phyloP scores from a whole-genome alignment of 2,888 invertebrate species.

The Ichneumon xanthorius region DNA sequence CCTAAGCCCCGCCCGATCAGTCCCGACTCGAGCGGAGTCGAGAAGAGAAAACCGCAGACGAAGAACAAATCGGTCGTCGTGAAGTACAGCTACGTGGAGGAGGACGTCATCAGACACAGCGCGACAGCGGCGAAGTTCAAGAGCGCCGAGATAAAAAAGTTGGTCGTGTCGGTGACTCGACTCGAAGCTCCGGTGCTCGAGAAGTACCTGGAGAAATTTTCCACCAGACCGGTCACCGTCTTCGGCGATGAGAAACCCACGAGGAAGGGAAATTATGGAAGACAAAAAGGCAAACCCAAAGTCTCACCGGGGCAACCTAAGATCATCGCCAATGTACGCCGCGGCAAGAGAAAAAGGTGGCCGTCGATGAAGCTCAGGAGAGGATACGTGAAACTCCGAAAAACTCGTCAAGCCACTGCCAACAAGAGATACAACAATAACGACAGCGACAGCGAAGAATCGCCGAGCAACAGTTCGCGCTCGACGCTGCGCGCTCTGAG shows the following conservation, averaged over 20 bases:
- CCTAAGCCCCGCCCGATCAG: not conserved
- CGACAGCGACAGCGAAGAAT: not conserved
- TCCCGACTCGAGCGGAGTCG: not conserved
- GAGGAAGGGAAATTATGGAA: not conserved
- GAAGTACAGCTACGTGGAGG: conserved; percentile 48
- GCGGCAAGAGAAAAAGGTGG: not conserved
- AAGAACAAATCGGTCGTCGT: conserved; percentile 13
- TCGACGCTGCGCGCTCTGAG: not conserved
- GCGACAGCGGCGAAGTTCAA: conserved; percentile 17
- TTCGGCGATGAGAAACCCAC: not conserved
- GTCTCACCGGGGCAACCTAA: not conserved
- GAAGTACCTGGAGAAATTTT: conserved; percentile 41
- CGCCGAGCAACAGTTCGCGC: not conserved
- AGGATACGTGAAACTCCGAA: not conserved
- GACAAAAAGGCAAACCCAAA: not conserved
- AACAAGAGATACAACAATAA: not conserved
- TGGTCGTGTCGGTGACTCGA: conserved; percentile 40
- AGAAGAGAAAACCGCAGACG: not conserved
- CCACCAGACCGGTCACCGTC: not conserved
- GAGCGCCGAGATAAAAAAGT: conserved; percentile 41
- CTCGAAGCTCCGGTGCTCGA: conserved; percentile 44
- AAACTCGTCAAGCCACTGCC: not conserved
- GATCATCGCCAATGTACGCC: not conserved
- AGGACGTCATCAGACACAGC: conserved; percentile 20
- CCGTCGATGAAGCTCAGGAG: conserved; percentile 1